phyloP scores from a whole-genome alignment of 2,113 vertebrate genomes.

The Laterallus jamaicensis region DNA sequence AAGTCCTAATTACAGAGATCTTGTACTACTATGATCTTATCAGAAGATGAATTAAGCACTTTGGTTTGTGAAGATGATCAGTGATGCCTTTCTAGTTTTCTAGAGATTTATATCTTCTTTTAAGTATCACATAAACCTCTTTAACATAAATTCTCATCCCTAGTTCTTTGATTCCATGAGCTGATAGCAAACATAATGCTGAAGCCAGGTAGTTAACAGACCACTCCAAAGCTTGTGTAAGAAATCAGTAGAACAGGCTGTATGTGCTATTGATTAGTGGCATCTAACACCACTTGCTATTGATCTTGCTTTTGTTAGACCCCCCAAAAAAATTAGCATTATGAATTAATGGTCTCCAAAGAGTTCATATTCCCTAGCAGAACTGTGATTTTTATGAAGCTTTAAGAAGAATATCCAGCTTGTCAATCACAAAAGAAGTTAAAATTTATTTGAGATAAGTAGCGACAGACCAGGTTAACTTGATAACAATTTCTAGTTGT shows the following conservation, averaged over 20 bases:
- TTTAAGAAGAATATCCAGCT: background rate
- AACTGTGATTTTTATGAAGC: background rate
- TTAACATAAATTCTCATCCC: background rate
- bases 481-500: background rate
- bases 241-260: background rate
- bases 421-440: background rate
- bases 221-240: background rate
- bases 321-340: background rate
- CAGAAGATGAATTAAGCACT: constrained; percentile 13
- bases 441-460: background rate
- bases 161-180: background rate
- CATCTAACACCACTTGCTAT: background rate
- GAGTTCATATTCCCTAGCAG: background rate
- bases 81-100: background rate
- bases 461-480: background rate
- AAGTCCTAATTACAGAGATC: constrained; percentile 13
- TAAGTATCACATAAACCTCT: background rate
- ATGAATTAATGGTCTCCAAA: background rate
- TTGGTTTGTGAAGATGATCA: background rate
- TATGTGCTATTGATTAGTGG: background rate
- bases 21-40: background rate
- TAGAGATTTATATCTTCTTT: constrained; percentile 6
- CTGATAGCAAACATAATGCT: background rate
- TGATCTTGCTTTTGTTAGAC: background rate
- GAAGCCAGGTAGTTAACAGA: background rate